A percentile compares a stretch with the other conserved stretches of the same genome.
Conservation (phyloP, 2,113 vertebrate species). For the Nesoenas mayeri region DNA sequence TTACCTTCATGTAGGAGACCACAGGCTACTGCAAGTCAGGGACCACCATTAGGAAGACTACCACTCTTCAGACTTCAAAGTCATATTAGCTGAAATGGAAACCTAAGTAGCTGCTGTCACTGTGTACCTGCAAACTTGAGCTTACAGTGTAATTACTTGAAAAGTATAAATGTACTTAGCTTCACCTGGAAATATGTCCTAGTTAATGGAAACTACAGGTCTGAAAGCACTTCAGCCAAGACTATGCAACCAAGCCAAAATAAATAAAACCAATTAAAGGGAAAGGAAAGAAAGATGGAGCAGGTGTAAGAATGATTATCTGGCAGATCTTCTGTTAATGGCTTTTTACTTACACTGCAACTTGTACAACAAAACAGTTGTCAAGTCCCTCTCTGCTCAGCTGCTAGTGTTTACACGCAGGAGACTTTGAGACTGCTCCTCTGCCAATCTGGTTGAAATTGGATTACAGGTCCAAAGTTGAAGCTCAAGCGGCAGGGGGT, state of each 20-base stretch:
- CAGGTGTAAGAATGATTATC: background rate
- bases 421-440: background rate
- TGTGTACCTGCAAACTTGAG: background rate
- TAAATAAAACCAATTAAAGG: background rate
- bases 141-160: background rate
- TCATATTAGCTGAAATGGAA: background rate
- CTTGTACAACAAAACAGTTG: background rate
- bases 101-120: background rate
- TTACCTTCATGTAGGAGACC: background rate
- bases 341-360: background rate
- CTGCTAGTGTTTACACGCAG: background rate
- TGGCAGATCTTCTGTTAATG: background rate
- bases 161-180: background rate
- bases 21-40: background rate
- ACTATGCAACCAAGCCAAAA: background rate
- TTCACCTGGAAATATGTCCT: background rate
- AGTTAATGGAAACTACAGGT: background rate
- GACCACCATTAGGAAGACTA: background rate
- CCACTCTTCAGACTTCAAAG: background rate
- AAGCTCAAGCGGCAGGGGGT: accelerated
- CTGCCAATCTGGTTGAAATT: background rate
- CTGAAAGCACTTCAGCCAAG: background rate
- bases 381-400: background rate
- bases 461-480: background rate
- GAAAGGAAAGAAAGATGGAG: background rate